A percentile compares a stretch with the other conserved stretches of the same genome.
phyloP scores from a whole-genome alignment of 2,888 invertebrate species.

The Zygogramma bicolorata region DNA sequence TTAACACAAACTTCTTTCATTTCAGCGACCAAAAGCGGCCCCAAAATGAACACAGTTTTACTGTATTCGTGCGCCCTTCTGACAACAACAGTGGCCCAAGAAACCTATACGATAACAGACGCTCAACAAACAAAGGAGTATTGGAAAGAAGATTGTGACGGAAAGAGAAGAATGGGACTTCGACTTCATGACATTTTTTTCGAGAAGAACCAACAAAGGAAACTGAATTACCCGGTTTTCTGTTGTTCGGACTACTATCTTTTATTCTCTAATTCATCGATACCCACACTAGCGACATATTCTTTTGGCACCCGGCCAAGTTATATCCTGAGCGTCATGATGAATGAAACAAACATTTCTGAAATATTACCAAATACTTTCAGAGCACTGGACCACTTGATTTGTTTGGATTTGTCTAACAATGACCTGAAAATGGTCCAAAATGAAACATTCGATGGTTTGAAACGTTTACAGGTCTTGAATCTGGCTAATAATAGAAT shows the following conservation, averaged over 20 bases:
- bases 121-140: not conserved
- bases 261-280: not conserved
- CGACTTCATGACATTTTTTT: not conserved
- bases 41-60: not conserved
- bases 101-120: not conserved
- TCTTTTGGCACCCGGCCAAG: not conserved
- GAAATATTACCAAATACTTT: conserved; percentile 1
- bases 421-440: not conserved
- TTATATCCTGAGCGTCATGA: not conserved
- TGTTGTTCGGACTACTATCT: not conserved
- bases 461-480: not conserved
- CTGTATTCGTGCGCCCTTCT: not conserved
- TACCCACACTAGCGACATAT: not conserved
- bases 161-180: not conserved
- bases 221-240: not conserved
- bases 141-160: not conserved
- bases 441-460: not conserved
- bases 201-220: not conserved
- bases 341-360: not conserved
- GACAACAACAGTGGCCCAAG: not conserved
- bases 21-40: not conserved
- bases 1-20: not conserved
- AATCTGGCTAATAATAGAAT: conserved; percentile 7
- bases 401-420: conserved; percentile 7
- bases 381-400: not conserved